These are phyloP conservation scores for Microchrysa polita DNA, from an alignment of 2,888 invertebrate species.

Conservation along the genomic window DNA sequence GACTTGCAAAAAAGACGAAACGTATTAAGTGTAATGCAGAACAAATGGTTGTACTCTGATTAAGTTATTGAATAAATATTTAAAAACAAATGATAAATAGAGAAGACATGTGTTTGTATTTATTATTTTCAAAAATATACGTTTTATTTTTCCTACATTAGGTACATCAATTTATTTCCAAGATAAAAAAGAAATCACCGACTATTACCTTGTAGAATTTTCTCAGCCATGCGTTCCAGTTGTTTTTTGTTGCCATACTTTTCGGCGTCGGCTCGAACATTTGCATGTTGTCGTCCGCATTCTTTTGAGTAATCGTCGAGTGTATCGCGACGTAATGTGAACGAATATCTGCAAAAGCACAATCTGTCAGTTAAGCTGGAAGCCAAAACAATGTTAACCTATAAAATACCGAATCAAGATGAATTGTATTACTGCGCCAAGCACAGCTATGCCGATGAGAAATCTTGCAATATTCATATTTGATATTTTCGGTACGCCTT, in stretches of 20 bases:
- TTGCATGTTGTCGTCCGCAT: constrained; percentile 66
- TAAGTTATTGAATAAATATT: constrained; percentile 33
- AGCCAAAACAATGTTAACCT: neutral
- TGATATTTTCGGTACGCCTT: constrained; percentile 69
- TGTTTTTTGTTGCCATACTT: constrained; percentile 69
- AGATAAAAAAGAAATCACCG: neutral
- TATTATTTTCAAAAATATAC: constrained; percentile 10
- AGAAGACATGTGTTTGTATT: neutral
- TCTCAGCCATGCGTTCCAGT: constrained; percentile 59
- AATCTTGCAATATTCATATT: constrained; percentile 71
- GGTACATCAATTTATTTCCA: neutral
- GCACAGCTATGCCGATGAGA: constrained; percentile 68
- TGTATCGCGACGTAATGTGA: constrained; percentile 65
- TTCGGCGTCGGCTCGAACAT: constrained; percentile 66
- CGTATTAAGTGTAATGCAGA: neutral
- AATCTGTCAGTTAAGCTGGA: neutral
- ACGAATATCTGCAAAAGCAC: constrained; percentile 66
- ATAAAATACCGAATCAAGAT: constrained; percentile 69
- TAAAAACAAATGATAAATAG: neutral
- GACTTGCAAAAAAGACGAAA: constrained; percentile 17
- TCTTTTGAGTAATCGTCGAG: constrained; percentile 66
- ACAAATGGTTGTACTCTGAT: constrained; percentile 27
- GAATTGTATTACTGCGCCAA: constrained; percentile 71
- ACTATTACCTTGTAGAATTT: constrained; percentile 50
- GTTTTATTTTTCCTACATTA: neutral